phyloP scores from a whole-genome alignment of 2,888 invertebrate species.

The Melanotus villosus region DNA sequence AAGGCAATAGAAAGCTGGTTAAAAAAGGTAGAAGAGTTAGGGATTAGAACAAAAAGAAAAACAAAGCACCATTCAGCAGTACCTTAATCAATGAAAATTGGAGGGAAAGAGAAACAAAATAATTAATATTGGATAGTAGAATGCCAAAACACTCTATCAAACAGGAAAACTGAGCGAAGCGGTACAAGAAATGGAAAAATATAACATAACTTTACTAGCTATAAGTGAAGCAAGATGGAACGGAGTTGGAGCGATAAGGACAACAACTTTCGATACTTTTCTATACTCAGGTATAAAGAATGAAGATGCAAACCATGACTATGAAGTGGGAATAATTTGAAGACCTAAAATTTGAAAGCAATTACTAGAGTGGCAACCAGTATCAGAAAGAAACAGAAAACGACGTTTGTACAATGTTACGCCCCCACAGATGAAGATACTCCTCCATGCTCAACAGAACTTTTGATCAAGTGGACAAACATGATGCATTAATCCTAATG shows the following conservation, averaged over 20 bases:
- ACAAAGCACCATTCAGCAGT: background rate
- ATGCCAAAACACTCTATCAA: background rate
- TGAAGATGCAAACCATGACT: background rate
- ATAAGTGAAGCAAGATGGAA: background rate
- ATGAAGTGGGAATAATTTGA: background rate
- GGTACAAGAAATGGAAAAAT: constrained; percentile 1
- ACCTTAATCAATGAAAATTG: background rate
- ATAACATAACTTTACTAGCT: background rate
- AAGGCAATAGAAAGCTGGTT: background rate
- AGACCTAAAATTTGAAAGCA: background rate
- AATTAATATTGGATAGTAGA: background rate
- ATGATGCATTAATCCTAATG: background rate
- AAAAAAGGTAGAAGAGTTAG: constrained; percentile 2
- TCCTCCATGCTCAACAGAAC: background rate
- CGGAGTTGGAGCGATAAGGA: background rate
- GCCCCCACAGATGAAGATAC: background rate
- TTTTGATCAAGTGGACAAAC: background rate
- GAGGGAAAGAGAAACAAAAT: background rate
- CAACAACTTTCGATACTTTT: background rate
- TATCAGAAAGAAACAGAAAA: constrained; percentile 2
- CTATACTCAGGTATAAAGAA: constrained; percentile 2
- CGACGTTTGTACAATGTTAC: background rate
- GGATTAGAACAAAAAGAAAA: constrained; percentile 2
- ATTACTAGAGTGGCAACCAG: constrained; percentile 2
- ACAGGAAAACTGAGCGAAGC: constrained; percentile 5